These are phyloP conservation scores for Colossoma macropomum DNA, from an alignment of 2,113 vertebrate genomes.

Conservation along the genomic window DNA sequence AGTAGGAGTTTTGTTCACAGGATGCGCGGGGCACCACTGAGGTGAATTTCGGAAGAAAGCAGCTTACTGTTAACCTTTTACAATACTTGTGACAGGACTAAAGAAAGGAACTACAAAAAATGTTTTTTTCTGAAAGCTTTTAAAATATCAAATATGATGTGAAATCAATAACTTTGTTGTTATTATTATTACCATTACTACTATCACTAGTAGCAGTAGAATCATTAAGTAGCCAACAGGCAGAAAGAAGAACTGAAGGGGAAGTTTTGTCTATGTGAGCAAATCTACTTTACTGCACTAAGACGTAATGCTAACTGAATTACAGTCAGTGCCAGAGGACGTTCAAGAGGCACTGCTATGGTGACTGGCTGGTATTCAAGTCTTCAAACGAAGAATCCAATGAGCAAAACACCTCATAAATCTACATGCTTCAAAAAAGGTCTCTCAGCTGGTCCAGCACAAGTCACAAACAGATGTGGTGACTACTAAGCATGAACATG, in stretches of 20 bases:
- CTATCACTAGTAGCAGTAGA: no score
- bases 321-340: neutral
- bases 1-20: neutral
- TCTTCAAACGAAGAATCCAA: neutral
- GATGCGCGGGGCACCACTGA: neutral
- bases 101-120: no score
- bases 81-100: neutral
- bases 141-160: no score
- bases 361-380: neutral
- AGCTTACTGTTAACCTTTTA: neutral
- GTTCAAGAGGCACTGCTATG: neutral
- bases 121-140: no score
- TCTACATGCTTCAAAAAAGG: neutral
- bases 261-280: neutral
- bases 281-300: neutral
- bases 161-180: no score
- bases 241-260: no score
- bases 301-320: neutral
- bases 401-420: conserved; percentile 25
- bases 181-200: no score
- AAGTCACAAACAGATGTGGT: conserved; percentile 23
- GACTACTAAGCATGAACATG: conserved; percentile 1
- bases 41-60: neutral
- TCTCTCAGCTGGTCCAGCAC: neutral
- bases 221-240: no score